phyloP scores from a whole-genome alignment of 2,888 invertebrate genomes.

The Tuta absoluta region DNA sequence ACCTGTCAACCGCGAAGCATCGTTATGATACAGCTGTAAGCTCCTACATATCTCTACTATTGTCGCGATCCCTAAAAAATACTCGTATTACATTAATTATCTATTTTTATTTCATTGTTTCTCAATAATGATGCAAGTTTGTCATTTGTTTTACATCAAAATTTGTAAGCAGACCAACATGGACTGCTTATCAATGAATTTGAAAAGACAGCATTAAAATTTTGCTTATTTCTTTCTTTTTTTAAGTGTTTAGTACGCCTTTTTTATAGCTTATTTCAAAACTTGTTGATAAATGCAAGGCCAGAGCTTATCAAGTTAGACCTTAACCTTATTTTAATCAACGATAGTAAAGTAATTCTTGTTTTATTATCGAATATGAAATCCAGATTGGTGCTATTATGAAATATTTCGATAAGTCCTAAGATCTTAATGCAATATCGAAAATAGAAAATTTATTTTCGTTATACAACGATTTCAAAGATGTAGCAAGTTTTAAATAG shows the following conservation, averaged over 20 bases:
- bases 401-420: too few relatives aligned
- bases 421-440: too few relatives aligned
- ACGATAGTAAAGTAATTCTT: too few relatives aligned
- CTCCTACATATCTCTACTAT: constrained; percentile 76
- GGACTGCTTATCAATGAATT: neutral
- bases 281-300: too few relatives aligned
- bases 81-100: constrained; percentile 37
- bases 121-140: neutral
- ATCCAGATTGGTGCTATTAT: too few relatives aligned
- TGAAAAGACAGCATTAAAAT: neutral
- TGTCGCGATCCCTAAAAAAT: constrained; percentile 74
- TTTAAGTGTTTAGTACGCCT: too few relatives aligned
- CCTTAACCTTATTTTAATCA: too few relatives aligned
- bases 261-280: too few relatives aligned
- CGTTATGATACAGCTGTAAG: constrained; percentile 68
- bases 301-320: too few relatives aligned
- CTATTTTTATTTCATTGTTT: constrained; percentile 32
- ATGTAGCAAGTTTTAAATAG: neutral
- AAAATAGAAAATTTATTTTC: too few relatives aligned
- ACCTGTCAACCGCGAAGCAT: constrained; percentile 64
- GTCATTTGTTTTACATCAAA: neutral
- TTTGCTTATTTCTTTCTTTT: neutral
- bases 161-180: neutral
- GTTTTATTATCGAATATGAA: too few relatives aligned
- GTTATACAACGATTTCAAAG: neutral